Evolutionary conservation across 2,888 invertebrate species (phyloP).

Genomic region (Erebia aethiops): DNA sequence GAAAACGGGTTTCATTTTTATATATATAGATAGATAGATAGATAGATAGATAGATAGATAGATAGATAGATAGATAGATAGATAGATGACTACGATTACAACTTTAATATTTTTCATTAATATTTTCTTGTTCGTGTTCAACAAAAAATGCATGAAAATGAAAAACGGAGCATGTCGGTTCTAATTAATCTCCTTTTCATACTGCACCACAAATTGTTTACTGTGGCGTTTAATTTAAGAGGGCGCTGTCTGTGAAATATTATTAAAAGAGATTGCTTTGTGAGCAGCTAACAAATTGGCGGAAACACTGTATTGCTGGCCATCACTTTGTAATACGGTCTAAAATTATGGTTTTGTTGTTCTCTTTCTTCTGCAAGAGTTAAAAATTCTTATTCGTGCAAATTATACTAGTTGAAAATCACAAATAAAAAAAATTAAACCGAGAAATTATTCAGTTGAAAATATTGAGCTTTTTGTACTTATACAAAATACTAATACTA

Average conservation of each 20-base stretch:
- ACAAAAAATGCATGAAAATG: conserved; percentile 23
- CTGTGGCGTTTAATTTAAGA: conserved; percentile 65
- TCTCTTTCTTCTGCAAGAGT: background rate
- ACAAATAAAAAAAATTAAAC: too few relatives aligned
- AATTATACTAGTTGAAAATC: background rate
- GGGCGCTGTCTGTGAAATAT: conserved; percentile 57
- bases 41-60: too few relatives aligned
- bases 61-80: too few relatives aligned
- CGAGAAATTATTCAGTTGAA: too few relatives aligned
- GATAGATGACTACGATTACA: background rate
- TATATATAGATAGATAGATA: too few relatives aligned
- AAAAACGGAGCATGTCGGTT: conserved; percentile 26
- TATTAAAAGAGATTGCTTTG: conserved; percentile 72
- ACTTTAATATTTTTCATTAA: conserved; percentile 11
- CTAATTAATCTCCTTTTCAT: conserved; percentile 41
- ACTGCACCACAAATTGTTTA: conserved; percentile 54
- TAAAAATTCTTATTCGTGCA: background rate
- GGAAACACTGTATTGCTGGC: conserved; percentile 47
- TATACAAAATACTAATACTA: too few relatives aligned
- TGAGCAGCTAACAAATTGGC: conserved; percentile 72
- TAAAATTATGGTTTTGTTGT: conserved; percentile 13
- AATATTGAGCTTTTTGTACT: too few relatives aligned
- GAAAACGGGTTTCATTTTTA: too few relatives aligned
- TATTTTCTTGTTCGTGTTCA: conserved; percentile 4
- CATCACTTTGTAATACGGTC: conserved; percentile 27